These are phyloP conservation scores for Ophiothrix spiculata DNA, from an alignment of 35 echinoderm and acorn worm species.

Conservation along the genomic window DNA sequence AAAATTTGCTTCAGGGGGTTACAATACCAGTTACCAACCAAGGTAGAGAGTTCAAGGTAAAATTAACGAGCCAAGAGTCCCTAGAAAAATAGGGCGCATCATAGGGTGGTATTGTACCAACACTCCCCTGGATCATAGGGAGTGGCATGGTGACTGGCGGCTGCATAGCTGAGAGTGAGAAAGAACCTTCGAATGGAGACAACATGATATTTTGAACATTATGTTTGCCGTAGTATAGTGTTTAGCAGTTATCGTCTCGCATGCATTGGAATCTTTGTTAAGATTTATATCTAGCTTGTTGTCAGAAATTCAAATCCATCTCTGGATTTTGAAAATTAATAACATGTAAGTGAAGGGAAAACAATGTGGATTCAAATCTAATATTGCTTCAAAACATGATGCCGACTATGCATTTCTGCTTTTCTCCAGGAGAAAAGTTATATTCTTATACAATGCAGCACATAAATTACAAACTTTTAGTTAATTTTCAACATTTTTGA, in stretches of 20 bases:
- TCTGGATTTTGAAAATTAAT: too few relatives aligned
- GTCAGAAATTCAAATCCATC: background rate
- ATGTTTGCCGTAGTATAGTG: background rate
- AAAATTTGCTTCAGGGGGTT: slow-evolving; percentile 4
- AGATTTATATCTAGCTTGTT: background rate
- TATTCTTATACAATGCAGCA: too few relatives aligned
- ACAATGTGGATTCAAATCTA: too few relatives aligned
- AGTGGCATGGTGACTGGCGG: background rate
- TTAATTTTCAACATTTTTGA: too few relatives aligned
- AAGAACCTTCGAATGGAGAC: background rate
- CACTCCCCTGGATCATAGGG: background rate
- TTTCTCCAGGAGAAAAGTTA: too few relatives aligned
- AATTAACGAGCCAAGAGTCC: background rate
- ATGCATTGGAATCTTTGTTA: background rate
- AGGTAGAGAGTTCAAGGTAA: slow-evolving; percentile 9
- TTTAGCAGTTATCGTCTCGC: background rate
- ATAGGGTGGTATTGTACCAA: slow-evolving; percentile 1
- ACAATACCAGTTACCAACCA: background rate
- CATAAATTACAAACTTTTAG: too few relatives aligned
- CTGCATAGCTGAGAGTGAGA: background rate
- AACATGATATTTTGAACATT: background rate
- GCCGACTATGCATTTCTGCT: too few relatives aligned
- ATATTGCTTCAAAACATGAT: too few relatives aligned
- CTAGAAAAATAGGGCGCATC: background rate
- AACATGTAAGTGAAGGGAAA: too few relatives aligned